These are phyloP conservation scores for Rhea americana DNA, from an alignment of 2,113 vertebrate genomes.

Conservation along the genomic window DNA sequence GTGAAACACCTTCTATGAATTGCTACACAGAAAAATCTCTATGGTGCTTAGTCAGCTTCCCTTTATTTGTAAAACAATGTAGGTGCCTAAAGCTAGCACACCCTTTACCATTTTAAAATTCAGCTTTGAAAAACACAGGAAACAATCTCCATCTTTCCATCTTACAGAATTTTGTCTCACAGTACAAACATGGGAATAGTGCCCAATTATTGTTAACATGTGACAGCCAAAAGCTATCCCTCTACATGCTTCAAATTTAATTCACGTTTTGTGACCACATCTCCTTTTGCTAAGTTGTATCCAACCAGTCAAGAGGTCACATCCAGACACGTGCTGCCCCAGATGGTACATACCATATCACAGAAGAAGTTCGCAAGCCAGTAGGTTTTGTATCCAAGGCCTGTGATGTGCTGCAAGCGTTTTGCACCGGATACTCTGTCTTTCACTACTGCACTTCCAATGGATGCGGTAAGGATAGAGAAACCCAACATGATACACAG, in stretches of 20 bases:
- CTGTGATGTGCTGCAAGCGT: slow-evolving; percentile 74
- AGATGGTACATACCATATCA: slow-evolving; percentile 73
- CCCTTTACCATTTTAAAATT: neutral
- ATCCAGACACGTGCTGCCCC: neutral
- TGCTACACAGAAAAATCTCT: neutral
- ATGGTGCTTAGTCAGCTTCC: neutral
- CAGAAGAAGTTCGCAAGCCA: slow-evolving; percentile 76
- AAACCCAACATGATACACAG: slow-evolving; percentile 78
- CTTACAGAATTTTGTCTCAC: neutral
- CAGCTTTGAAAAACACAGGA: neutral
- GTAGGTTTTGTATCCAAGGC: slow-evolving; percentile 72
- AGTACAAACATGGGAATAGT: neutral
- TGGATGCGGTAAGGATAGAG: slow-evolving; percentile 70
- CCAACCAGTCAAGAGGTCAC: neutral
- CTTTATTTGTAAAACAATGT: neutral
- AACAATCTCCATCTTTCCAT: rapidly evolving
- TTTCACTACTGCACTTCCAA: slow-evolving; percentile 65
- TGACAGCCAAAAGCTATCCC: neutral
- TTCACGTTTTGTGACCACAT: neutral
- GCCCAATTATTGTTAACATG: neutral
- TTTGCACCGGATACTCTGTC: slow-evolving; percentile 73
- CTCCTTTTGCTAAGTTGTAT: neutral
- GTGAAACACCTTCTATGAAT: neutral
- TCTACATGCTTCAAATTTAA: neutral
- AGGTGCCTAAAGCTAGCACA: neutral